phyloP scores from a whole-genome alignment of 2,888 invertebrate species.

The Brachypalpus laphriformis region DNA sequence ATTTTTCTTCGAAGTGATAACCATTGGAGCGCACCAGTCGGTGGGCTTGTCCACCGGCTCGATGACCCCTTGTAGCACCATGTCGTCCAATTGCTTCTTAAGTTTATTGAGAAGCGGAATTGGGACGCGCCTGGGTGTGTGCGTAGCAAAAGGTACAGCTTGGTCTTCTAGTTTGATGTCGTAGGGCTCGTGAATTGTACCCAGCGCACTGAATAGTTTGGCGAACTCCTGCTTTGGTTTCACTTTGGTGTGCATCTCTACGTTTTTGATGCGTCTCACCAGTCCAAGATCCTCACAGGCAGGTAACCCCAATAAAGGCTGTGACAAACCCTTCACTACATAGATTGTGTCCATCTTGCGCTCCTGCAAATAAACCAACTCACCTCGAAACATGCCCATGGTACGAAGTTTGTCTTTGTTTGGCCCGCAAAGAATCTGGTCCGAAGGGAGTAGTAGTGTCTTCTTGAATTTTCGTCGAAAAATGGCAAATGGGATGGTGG shows the following conservation, averaged over 20 bases:
- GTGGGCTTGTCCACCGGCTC: neutral
- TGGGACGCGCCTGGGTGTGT: no score
- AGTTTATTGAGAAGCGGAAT: no score
- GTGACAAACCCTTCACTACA: slow-evolving; percentile 10
- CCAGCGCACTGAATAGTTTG: neutral
- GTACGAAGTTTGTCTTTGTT: slow-evolving; percentile 5
- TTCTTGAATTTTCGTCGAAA: slow-evolving; percentile 22
- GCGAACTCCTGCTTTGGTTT: neutral
- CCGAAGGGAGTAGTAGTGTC: slow-evolving; percentile 13
- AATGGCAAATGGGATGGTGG: slow-evolving; percentile 7
- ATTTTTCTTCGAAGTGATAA: slow-evolving; percentile 1
- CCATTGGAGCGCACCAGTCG: slow-evolving; percentile 16
- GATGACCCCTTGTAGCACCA: slow-evolving; percentile 11
- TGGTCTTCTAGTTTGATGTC: slow-evolving; percentile 6
- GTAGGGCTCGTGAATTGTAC: slow-evolving; percentile 7
- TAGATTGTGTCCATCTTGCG: slow-evolving; percentile 15
- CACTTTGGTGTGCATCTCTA: neutral
- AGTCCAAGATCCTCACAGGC: slow-evolving; percentile 16
- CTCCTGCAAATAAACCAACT: slow-evolving; percentile 15
- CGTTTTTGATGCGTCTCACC: slow-evolving; percentile 11
- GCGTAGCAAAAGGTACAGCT: no score
- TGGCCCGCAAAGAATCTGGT: neutral
- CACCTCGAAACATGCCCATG: no score
- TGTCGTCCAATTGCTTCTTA: slow-evolving; percentile 13
- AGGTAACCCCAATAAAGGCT: neutral